Conservation (phyloP, 2,113 vertebrate genomes). For the Nannobrachium achirus region DNA sequence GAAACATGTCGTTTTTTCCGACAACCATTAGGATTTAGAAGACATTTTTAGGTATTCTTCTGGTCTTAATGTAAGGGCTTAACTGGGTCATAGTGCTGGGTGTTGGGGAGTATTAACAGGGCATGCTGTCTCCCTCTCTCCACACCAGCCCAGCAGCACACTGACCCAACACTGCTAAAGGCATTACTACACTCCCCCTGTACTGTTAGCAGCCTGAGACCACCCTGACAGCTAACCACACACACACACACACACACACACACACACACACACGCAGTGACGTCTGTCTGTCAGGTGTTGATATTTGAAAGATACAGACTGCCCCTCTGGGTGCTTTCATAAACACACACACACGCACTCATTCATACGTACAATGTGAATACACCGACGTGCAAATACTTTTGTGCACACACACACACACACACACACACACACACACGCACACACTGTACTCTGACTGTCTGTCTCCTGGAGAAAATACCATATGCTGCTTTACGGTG, state of each 20-base stretch:
- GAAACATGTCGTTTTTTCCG: no score
- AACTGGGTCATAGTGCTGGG: no score
- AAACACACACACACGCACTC: conserved; percentile 25
- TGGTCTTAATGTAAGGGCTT: no score
- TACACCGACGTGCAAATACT: not conserved
- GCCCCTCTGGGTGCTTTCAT: conserved; percentile 32
- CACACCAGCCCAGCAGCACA: conserved; percentile 41
- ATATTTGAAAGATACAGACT: conserved; percentile 50
- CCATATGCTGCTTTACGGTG: conserved; percentile 9
- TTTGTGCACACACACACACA: not conserved
- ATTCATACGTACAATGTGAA: not conserved
- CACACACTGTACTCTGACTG: not conserved
- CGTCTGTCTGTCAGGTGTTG: conserved; percentile 55
- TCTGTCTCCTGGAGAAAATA: not conserved
- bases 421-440: conserved; percentile 3
- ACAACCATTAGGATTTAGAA: no score
- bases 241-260: conserved; percentile 1
- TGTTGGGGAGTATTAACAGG: conserved; percentile 9
- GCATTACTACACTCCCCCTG: conserved; percentile 69
- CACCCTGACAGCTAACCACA: conserved; percentile 68
- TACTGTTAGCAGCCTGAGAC: conserved; percentile 64
- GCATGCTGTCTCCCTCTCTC: conserved; percentile 26
- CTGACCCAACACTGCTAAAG: conserved; percentile 67
- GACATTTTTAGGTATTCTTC: no score
- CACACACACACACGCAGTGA: not conserved